These are phyloP conservation scores for Amphipoea lucens DNA, from an alignment of 2,888 invertebrate genomes.

Conservation along the genomic window DNA sequence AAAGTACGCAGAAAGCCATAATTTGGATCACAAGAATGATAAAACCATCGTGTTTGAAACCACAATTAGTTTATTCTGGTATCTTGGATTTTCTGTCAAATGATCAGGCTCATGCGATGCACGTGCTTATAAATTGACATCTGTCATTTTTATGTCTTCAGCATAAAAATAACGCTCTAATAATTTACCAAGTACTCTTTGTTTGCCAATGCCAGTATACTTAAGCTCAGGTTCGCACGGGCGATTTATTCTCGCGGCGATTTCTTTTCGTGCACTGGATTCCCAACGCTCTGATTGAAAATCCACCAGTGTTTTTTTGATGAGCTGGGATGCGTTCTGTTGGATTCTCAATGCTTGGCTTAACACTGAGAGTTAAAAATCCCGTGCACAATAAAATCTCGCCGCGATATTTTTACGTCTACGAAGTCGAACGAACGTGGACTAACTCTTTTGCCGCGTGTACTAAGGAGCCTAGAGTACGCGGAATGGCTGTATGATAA, in stretches of 20 bases:
- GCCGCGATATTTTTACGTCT: neutral
- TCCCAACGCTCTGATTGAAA: neutral
- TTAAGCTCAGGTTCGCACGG: neutral
- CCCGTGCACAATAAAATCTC: neutral
- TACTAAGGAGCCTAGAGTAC: slow-evolving; percentile 24
- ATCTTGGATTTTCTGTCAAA: neutral
- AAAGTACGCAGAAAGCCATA: neutral
- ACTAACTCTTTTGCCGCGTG: slow-evolving; percentile 11
- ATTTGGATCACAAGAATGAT: neutral
- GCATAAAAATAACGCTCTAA: neutral
- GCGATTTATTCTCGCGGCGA: neutral
- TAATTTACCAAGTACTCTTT: neutral
- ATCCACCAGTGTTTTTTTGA: neutral
- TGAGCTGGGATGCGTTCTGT: neutral
- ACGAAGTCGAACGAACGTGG: too few relatives aligned
- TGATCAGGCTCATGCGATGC: neutral
- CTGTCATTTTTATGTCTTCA: neutral
- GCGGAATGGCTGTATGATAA: slow-evolving; percentile 47
- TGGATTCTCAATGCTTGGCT: neutral
- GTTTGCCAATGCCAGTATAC: neutral
- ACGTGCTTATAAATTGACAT: neutral
- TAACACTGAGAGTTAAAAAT: neutral
- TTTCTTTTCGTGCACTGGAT: neutral
- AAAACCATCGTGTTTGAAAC: neutral
- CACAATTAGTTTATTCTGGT: neutral